Base-by-base conservation (phyloP, 2,113 vertebrate species). In the Eublepharis macularius region DNA sequence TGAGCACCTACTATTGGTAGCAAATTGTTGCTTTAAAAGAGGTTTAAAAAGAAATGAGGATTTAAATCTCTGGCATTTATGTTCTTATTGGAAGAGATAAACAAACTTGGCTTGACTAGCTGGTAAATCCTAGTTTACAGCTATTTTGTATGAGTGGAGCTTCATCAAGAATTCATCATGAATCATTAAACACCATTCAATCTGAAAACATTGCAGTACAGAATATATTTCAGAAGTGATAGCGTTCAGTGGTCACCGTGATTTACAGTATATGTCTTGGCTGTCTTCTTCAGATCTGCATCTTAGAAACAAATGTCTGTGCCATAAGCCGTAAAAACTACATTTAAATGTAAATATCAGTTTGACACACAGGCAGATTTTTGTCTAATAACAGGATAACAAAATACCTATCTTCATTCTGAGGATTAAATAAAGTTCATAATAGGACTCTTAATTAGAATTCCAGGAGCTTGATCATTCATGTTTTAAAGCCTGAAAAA, bases 401-500 rank as follows among this genome's bases (percentile, higher is more conserved):
- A 57, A 57, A 54, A 57, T 57, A 57, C 54, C 54, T 57, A 21
- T 19, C 1, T 36, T 82, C 54, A 78, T 19, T 88, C 76, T 47
- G 16, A 73, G 54, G 83, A 16, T 2, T 80, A 1, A 89, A 81
- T 78, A 93, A 94, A 92, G 29, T 3, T 1, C 47, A 79, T 88
- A 65, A 13, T 54, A 26, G 12, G 85, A 60, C 82, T 1, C 57
- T 2, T 83, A 86, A 51, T 73, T 83, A 78, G 4, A 78, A 34
- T 81, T 80, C 72, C 1, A 41, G 7, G 3, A 86, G 0, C 1
- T 80, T 89, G 29, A 45, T 89, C 83, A 83, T 90, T 86, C 29
- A 24, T 89, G 72, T 84, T 54, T 84, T 86, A 80, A 78, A 89
- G 24, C 80, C 54, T 83, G 60, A 87, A 88, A 29, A 92, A 81